Evolutionary conservation across 1,140 invertebrate genomes (phyloP), one percentile per base, ranked within the genome.

Genomic region (Drosophila micromelanica): DNA sequence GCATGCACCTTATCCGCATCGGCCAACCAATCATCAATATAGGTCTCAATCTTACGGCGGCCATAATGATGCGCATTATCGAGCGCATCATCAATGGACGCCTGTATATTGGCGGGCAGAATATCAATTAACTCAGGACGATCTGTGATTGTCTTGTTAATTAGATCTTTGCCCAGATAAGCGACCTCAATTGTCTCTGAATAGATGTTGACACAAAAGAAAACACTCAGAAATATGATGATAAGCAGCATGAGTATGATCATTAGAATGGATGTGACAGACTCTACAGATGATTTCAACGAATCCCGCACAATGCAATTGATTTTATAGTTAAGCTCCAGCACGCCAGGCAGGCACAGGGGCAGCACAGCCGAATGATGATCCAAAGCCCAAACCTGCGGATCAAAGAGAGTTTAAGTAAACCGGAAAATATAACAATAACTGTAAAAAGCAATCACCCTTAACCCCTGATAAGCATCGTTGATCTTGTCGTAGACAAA

Each of bases 21-120:
- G 91, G 95, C 96, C 13, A 98, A 94, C 43, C 97, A 93, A 87
- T 95, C 80, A 70, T 92, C 86, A 13, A 91, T 90, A 32, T 92
- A 92, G 7, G 87, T 84, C 63, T 92, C 92, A 46, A 92, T 91
- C 61, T 90, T 90, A 20, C 84, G 82, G 37, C 91, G 90, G 11
- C 98, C 98, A 93, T 98, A 98, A 12, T 96, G 94, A 91, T 99
- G 98, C 15, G 97, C 97, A 93, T 99, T 98, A 78, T 98, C 96
- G 3, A 99, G 94, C 64, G 98, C 95, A 38, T 96, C 96, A 92
- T 98, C 97, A 52, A 98, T 93, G 46, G 90, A 92, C 38, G 89
- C 80, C 90, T 97, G 95, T 94, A 96, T 96, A 52, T 94, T 93
- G 3, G 95, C 95, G 13, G 96, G 94, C 61, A 96, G 92, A 61